These are phyloP conservation scores for Entelurus aequoreus DNA, from an alignment of 2,113 vertebrate species.

Conservation along the genomic window DNA sequence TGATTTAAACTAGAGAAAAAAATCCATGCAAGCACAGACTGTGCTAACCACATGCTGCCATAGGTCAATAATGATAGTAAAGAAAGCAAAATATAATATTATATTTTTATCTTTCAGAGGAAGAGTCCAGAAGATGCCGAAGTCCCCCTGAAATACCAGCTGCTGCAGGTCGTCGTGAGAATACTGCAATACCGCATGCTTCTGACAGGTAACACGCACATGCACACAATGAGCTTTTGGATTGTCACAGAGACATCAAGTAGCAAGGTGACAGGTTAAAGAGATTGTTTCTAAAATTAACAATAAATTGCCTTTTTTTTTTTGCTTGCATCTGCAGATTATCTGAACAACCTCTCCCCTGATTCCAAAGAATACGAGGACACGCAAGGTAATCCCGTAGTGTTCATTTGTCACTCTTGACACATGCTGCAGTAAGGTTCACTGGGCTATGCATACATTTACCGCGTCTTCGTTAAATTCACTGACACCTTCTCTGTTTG, in stretches of 20 bases:
- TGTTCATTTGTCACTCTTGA: neutral
- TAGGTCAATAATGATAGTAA: neutral
- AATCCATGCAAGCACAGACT: no score
- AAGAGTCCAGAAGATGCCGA: constrained; percentile 63
- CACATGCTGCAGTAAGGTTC: constrained; percentile 1
- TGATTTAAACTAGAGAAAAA: no score
- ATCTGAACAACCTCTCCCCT: constrained; percentile 92
- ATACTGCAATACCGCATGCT: constrained; percentile 92
- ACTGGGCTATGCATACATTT: neutral
- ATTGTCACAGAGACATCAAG: neutral
- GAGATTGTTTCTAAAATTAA: neutral
- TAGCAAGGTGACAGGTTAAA: neutral
- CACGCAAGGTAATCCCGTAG: constrained; percentile 80
- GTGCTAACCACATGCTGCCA: no score
- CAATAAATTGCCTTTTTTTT: neutral
- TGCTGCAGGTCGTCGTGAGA: constrained; percentile 84
- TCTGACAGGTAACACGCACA: constrained; percentile 82
- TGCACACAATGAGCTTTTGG: neutral
- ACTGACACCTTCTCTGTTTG: constrained; percentile 21
- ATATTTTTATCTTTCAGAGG: constrained; percentile 50
- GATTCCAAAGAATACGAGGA: constrained; percentile 87
- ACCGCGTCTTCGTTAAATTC: constrained; percentile 19
- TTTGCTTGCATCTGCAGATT: constrained; percentile 76
- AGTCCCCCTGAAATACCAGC: constrained; percentile 79
- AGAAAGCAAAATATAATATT: neutral